Base-by-base conservation (phyloP, 2,888 invertebrate species). In the Drosophila planitibia region DNA sequence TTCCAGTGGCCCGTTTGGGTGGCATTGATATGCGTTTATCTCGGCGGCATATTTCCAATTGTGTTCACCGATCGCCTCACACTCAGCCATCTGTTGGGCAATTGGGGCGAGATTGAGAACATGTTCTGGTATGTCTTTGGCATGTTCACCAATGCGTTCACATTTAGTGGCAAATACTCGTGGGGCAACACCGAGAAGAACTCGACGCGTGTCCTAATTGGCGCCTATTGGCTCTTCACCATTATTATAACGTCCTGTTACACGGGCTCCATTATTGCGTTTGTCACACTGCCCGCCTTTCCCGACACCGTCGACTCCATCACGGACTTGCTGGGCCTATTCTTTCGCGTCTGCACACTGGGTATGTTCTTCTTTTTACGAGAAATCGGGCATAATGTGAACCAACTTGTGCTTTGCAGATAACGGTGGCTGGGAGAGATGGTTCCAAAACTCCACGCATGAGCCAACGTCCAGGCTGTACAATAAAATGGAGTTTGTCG, bases 101-200 rank as follows among this genome's bases (percentile, higher is more conserved):
- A 96, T 81, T 96, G 96, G 69, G 95, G 96, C 59, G 96, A 96
- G 94, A 94, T 97, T 44, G 96, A 97, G 93, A 96, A 97, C 84
- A 97, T 97, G 97, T 97, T 97, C 92, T 97, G 97, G 97, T 97
- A 97, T 90, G 96, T 97, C 64, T 97, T 97, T 85, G 97, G 97
- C 7, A 97, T 97, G 52, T 97, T 97, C 89, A 97, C 97, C 0
- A 97, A 97, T 89, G 96, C 96, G 81, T 96, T 97, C 85, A 96
- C 96, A 0, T 96, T 96, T 85, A 93, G 94, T 49, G 96, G 96
- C 0, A 95, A 94, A 88, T 95, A 95, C 82, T 96, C 96, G 16
- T 97, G 96, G 96, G 95, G 95, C 77, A 95, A 94, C 90, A 95
- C 96, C 3, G 94, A 94, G 55, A 96, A 96, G 91, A 92, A 95